Percentiles rank a stretch among this genome's conserved stretches.
Evolutionary conservation across 2,113 vertebrate genomes (phyloP).

Genomic region (Clarias macrocephalus): DNA sequence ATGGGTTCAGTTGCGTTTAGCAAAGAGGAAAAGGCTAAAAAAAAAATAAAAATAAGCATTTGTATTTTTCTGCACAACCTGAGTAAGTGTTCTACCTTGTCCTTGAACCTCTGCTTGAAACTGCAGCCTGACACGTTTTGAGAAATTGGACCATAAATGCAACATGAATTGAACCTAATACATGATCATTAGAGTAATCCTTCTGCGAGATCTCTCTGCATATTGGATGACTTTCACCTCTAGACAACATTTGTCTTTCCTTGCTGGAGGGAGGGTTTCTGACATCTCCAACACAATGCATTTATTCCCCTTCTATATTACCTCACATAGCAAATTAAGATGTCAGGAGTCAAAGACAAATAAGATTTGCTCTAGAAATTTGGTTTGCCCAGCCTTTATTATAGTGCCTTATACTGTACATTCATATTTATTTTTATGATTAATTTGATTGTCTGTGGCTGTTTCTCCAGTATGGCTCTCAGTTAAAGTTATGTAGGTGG

Average conservation of each 20-base stretch:
- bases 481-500: not conserved
- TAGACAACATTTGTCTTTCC: not conserved
- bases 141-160: not conserved
- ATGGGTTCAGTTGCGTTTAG: not conserved
- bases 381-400: constrained; percentile 1
- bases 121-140: not conserved
- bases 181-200: not conserved
- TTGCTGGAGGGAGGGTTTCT: not conserved
- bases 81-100: not conserved
- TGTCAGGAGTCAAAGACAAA: constrained; percentile 26
- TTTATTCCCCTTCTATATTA: not conserved
- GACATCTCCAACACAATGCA: not conserved
- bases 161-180: not conserved
- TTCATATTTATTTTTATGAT: not conserved
- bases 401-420: not conserved
- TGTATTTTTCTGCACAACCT: not conserved
- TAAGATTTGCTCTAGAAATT: constrained; percentile 10
- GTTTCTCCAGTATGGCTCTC: not conserved
- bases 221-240: not conserved
- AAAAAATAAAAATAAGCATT: not conserved
- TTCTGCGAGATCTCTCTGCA: no score
- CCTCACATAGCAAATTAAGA: not conserved
- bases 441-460: not conserved
- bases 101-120: not conserved
- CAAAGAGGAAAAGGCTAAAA: not conserved